Conservation (phyloP, 2,888 invertebrate genomes). For the Dendrolimus pini region DNA sequence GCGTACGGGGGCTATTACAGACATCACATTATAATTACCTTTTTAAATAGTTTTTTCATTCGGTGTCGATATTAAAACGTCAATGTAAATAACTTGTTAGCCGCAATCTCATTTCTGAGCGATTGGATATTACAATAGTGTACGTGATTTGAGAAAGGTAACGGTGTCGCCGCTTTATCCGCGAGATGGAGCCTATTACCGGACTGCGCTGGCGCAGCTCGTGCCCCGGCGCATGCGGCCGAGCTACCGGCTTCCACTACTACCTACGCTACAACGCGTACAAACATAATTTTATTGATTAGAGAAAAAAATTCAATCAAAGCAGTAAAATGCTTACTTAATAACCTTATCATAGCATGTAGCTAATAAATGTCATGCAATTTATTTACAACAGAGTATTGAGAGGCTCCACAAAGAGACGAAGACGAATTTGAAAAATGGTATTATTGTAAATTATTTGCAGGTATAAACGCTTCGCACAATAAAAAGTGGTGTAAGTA, state of each 20-base stretch:
- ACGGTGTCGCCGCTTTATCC: constrained; percentile 74
- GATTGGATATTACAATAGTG: constrained; percentile 77
- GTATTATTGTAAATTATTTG: constrained; percentile 9
- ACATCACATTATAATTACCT: constrained; percentile 71
- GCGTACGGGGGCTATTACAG: constrained; percentile 68
- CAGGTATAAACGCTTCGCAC: constrained; percentile 2
- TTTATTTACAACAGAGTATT: constrained; percentile 8
- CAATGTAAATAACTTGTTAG: constrained; percentile 78
- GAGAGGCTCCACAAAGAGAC: constrained; percentile 5
- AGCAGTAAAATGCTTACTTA: constrained; percentile 13
- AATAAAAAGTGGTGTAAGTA: constrained; percentile 8
- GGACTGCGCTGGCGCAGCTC: constrained; percentile 39
- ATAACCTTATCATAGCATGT: constrained; percentile 4
- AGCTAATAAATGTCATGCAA: constrained; percentile 15
- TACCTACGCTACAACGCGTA: constrained; percentile 8
- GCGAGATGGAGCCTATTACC: constrained; percentile 65
- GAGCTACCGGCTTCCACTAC: constrained; percentile 5
- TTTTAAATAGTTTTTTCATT: constrained; percentile 73
- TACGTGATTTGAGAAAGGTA: constrained; percentile 77
- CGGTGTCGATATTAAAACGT: constrained; percentile 73
- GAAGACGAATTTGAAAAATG: constrained; percentile 5
- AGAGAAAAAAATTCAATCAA: constrained; percentile 37
- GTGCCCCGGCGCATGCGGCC: constrained; percentile 20
- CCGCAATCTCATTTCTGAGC: constrained; percentile 76
- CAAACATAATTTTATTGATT: constrained; percentile 29